Evolutionary conservation across 1,140 invertebrate species (phyloP).

Genomic region (Hycleus cichorii): DNA sequence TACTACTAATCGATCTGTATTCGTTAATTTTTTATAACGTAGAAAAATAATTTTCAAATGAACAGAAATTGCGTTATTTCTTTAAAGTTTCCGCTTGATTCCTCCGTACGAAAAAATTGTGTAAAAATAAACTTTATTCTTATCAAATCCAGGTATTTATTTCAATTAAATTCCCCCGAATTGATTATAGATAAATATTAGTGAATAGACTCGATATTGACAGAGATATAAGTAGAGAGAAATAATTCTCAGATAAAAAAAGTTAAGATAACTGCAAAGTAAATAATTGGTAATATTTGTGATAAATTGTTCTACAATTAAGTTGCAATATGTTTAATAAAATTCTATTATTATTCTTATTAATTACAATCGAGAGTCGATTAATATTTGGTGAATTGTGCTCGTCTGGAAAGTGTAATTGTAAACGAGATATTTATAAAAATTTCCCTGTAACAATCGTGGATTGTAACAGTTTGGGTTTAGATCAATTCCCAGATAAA

Average conservation of each 20-base stretch:
- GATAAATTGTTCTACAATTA: background rate
- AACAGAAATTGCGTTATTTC: too few species aligned
- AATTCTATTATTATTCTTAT: background rate
- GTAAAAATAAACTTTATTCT: too few species aligned
- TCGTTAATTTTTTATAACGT: too few species aligned
- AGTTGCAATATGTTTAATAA: background rate
- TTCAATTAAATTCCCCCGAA: too few species aligned
- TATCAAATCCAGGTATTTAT: too few species aligned
- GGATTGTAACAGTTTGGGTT: constrained; percentile 23
- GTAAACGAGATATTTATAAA: constrained; percentile 1
- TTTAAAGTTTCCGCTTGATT: too few species aligned
- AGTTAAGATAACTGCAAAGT: background rate
- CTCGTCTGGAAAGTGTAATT: background rate
- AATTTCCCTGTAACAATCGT: constrained; percentile 5
- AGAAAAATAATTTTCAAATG: too few species aligned
- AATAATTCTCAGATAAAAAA: background rate
- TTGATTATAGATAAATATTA: too few species aligned
- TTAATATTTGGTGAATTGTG: background rate
- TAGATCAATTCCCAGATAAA: constrained; percentile 21
- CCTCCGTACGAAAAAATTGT: too few species aligned
- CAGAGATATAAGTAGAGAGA: background rate
- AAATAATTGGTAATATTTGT: background rate
- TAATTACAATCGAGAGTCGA: background rate
- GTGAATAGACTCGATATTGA: too few species aligned
- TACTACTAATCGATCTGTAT: too few species aligned